Base-by-base conservation (phyloP, 2,113 vertebrate genomes). In the Chloropsis hardwickii region DNA sequence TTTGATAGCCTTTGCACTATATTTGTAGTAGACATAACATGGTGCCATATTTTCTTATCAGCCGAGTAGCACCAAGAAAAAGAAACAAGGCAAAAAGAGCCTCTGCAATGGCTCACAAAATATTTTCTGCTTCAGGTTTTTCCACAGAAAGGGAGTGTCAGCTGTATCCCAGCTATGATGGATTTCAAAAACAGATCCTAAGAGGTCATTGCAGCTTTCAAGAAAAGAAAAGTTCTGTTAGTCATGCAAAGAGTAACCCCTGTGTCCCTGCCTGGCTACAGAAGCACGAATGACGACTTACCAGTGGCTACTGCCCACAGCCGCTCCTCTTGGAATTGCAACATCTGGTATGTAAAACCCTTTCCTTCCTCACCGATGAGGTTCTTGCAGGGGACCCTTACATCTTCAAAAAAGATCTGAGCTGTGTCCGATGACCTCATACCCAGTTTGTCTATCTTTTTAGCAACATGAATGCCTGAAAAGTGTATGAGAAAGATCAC, bases 291-390 rank as follows among this genome's bases (percentile, higher is more conserved):
- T 0, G 3, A 91, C 88, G 35, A 97, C 98, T 98, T 98, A 99
- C 98, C 48, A n/a, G 71, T 97, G 93, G 98, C 98, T 86, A 87
- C 98, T 23, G 51, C 98, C 98, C 98, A 98, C 67, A 99, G 97
- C 23, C 98, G 95, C 94, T 98, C 98, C 93, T 99, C 98, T 95
- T 99, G 98, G 97, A 99, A 99, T 61, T 99, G 98, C 62, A 99
- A 95, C 98, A 99, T 99, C 97, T 99, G 98, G 57, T 99, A 99
- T 1, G 96, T 98, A 96, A 99, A 99, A 77, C 98, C 98, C 98
- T 98, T 98, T 94, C 98, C 98, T 97, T 99, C 98, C 94, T 99
- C 96, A 13, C 98, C 98, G 5, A 98, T 99, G 87, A 99, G 15
- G 91, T 98, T 98, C 80, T 93, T 98, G 85, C 96, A 98, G 23